Conservation (phyloP, 2,113 vertebrate genomes). For the Vulpes vulpes region DNA sequence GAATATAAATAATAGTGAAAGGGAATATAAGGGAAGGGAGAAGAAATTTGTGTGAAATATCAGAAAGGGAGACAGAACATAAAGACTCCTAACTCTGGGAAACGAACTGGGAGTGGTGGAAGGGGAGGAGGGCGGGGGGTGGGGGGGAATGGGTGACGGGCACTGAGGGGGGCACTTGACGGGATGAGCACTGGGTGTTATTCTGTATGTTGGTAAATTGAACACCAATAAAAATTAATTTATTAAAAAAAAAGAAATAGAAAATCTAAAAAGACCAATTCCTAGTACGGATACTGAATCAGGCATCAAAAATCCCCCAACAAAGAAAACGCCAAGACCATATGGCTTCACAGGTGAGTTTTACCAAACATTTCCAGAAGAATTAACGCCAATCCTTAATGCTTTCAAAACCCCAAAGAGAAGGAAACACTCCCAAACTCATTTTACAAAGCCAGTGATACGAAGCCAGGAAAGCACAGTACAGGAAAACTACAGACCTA, state of each 20-base stretch:
- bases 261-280: not conserved
- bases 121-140: too few species aligned
- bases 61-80: too few species aligned
- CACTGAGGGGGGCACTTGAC: too few species aligned
- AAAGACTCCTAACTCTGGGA: too few species aligned
- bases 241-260: not conserved
- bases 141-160: too few species aligned
- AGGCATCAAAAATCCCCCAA: not conserved
- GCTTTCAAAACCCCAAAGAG: not conserved
- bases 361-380: not conserved
- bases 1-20: too few species aligned
- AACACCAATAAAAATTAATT: too few species aligned
- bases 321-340: not conserved
- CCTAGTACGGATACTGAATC: not conserved
- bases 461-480: not conserved
- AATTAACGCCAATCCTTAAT: not conserved
- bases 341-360: not conserved
- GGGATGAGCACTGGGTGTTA: too few species aligned
- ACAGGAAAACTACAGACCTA: not conserved
- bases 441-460: not conserved
- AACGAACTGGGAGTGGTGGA: too few species aligned
- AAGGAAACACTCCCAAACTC: not conserved
- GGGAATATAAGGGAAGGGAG: too few species aligned
- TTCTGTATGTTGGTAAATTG: too few species aligned
- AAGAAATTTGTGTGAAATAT: too few species aligned